Base-by-base conservation (phyloP, 2,888 invertebrate genomes). In the Scaptomyza reducta region DNA sequence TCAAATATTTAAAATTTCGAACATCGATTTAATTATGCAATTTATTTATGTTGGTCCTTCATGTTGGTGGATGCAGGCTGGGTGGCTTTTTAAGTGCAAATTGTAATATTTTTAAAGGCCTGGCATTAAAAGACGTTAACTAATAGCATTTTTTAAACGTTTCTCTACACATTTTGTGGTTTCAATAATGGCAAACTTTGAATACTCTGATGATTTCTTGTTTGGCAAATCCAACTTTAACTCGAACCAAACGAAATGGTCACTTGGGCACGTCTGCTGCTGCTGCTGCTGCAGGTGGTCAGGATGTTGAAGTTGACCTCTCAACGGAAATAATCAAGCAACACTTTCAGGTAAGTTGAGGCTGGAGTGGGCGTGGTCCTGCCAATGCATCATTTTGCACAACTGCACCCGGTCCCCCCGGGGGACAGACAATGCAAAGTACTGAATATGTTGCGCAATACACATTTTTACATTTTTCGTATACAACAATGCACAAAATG, bases 281-380 rank as follows among this genome's bases (percentile, higher is more conserved):
- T 47, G 7, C 11, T 55, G 25, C 54, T 62, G 54, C 50, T 79
- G 74, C 75, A 92, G 92, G 91, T 89, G 92, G 91, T 83, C 92
- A 91, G 90, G 91, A 91, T 74, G 89, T 90, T 77, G 90, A 91
- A 88, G 89, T 90, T 86, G 91, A 91, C 89, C 89, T 90, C 86
- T 91, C 91, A 89, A 89, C 92, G 89, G 91, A 91, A 90, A 91
- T 92, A 90, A 91, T 91, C 88, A 92, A 91, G 90, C 91, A 91
- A 89, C 92, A 92, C 88, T 91, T 91, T 91, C 91, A 91, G 91
- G 91, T 91, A 81, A 88, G 92, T 71, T 68, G 42, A 35, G 40
- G 25, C 33, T 38, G 33, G 14, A 45, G 49, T 54, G 45, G 60
- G 58, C 44, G 56, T 63, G 56, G 27, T 50, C 9, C 2, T n/a